Base-by-base conservation (phyloP, 2,113 vertebrate species). In the Sceloporus undulatus region DNA sequence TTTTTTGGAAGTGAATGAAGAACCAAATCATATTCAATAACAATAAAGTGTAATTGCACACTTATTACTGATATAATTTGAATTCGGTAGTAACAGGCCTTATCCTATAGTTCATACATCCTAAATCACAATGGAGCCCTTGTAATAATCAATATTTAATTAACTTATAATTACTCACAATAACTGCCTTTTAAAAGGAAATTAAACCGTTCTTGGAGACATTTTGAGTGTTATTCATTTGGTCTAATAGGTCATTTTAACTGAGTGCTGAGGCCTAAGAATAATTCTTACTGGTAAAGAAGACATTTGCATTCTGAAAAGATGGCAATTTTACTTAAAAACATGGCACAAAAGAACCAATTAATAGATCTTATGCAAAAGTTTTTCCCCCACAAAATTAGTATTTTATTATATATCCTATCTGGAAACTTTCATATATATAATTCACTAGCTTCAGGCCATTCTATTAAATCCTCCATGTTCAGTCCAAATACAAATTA, bases 111-210 rank as follows among this genome's bases (percentile, higher is more conserved):
- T 54, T 92, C 83, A 91, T 95, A 88, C 42, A 82, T 91, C 83
- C 92, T 95, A 94, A 96, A 96, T 95, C 65, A 96, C 90, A 94
- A 81, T 68, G 56, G 77, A 42, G 84, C 38, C 93, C 38, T 95
- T 89, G 78, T 92, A 93, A 92, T 92, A 95, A 96, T 95, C 92
- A 95, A 94, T 97, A 96, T 95, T 96, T 96, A 96, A 96, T 97
- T 96, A 96, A 89, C 74, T 90, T 93, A 90, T 81, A 95, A 95
- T 95, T 94, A 94, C 81, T 94, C 85, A 95, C 40, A 94, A 34
- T 95, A 95, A 89, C 54, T 93, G 73, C 54, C 80, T 95, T 92
- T 94, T 94, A 95, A 95, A 94, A 91, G 87, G 88, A 91, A 95
- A 88, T 91, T 95, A 93, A 95, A 95, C 88, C n/a, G 40, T 76